phyloP scores from a whole-genome alignment of 2,888 invertebrate species.

The Muschampia plurimacula region DNA sequence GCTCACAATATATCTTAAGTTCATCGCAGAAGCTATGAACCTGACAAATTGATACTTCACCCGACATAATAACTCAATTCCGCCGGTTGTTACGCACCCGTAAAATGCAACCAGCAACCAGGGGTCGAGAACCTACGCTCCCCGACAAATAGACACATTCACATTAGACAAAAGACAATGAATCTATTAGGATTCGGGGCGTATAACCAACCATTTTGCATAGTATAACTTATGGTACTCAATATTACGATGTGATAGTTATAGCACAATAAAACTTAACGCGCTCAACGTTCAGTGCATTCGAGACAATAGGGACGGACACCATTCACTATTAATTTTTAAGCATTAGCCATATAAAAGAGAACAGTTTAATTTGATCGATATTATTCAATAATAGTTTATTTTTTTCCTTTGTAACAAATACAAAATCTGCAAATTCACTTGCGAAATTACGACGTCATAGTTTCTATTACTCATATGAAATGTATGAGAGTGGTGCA shows the following conservation, averaged over 20 bases:
- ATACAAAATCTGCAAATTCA: too few species aligned
- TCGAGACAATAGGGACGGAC: conserved; percentile 11
- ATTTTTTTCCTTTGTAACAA: too few species aligned
- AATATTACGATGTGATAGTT: conserved; percentile 43
- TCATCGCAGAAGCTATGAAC: conserved; percentile 20
- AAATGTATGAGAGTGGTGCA: too few species aligned
- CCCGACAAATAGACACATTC: conserved; percentile 47
- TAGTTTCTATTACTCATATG: too few species aligned
- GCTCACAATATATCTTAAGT: neutral
- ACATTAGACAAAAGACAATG: conserved; percentile 60
- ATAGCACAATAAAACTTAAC: conserved; percentile 61
- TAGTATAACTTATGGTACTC: conserved; percentile 34
- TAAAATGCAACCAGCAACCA: conserved; percentile 22
- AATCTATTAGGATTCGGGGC: conserved; percentile 74
- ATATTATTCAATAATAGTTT: too few species aligned
- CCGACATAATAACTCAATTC: conserved; percentile 25
- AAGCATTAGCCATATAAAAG: too few species aligned
- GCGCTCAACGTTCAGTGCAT: conserved; percentile 37
- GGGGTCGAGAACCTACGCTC: conserved; percentile 40
- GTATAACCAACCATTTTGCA: conserved; percentile 60
- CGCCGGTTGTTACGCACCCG: conserved; percentile 26
- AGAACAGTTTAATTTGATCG: too few species aligned
- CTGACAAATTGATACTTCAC: conserved; percentile 28
- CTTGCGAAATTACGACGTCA: too few species aligned
- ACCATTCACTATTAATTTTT: too few species aligned